These are phyloP conservation scores for Euwallacea similis DNA, from an alignment of 1,140 invertebrate species.

Conservation along the genomic window DNA sequence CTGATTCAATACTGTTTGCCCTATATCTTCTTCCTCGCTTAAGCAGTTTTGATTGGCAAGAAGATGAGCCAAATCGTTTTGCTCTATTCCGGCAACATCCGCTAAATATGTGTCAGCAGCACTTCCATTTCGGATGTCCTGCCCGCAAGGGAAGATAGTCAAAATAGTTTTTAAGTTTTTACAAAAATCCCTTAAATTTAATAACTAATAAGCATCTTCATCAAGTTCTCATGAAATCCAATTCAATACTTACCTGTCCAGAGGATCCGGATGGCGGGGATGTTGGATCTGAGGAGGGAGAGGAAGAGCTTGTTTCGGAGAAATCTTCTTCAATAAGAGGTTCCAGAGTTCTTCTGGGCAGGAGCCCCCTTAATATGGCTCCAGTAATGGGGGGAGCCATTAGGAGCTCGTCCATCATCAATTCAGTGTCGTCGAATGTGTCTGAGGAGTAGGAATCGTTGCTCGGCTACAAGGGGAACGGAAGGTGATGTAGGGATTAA, in stretches of 20 bases:
- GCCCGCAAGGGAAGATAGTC: slow-evolving; percentile 57
- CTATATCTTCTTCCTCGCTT: background rate
- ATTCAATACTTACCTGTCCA: slow-evolving; percentile 59
- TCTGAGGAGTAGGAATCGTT: slow-evolving; percentile 63
- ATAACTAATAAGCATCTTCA: too few species aligned
- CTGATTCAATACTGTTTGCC: background rate
- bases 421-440: slow-evolving; percentile 67
- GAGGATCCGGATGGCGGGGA: slow-evolving; percentile 57
- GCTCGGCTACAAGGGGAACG: slow-evolving; percentile 35
- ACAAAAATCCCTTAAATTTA: slow-evolving; percentile 1
- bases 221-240: too few species aligned
- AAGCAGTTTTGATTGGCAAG: background rate
- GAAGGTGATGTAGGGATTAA: too few species aligned
- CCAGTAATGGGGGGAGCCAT: slow-evolving; percentile 71
- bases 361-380: slow-evolving; percentile 63
- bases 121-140: slow-evolving; percentile 63
- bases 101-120: slow-evolving; percentile 64
- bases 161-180: slow-evolving; percentile 11
- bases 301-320: slow-evolving; percentile 56
- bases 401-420: slow-evolving; percentile 72
- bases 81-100: slow-evolving; percentile 54
- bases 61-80: slow-evolving; percentile 18
- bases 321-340: slow-evolving; percentile 69
- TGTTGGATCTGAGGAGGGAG: slow-evolving; percentile 50
- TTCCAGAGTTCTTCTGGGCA: slow-evolving; percentile 68